Percentiles rank a stretch among this genome's conserved stretches.
Evolutionary conservation across 2,888 invertebrate species (phyloP).

Genomic region (Sphecodes monilicornis): DNA sequence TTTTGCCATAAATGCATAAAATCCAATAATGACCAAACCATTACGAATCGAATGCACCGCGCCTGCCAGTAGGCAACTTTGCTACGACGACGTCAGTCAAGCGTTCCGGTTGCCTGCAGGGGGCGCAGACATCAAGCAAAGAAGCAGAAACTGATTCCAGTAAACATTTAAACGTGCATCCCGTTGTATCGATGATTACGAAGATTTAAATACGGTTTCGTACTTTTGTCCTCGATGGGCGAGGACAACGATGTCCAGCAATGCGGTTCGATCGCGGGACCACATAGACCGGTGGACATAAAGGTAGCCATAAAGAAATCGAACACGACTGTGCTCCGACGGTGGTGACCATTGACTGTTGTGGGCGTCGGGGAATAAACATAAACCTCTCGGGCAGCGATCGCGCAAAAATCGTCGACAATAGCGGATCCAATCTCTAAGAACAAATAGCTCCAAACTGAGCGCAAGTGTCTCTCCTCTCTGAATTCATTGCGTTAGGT

Average conservation of each 20-base stretch:
- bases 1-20: too few relatives aligned
- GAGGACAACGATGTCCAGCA: background rate
- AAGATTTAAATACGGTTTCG: background rate
- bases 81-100: background rate
- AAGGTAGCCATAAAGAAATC: conserved; percentile 59
- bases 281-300: conserved; percentile 41
- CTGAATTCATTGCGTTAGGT: background rate
- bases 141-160: background rate
- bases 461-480: conserved; percentile 51
- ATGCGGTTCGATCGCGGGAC: conserved; percentile 14
- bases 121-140: background rate
- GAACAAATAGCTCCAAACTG: conserved; percentile 57
- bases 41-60: background rate
- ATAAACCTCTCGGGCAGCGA: conserved; percentile 57
- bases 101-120: conserved; percentile 5
- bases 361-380: conserved; percentile 63
- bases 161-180: background rate
- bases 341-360: conserved; percentile 29
- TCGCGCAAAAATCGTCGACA: conserved; percentile 58
- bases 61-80: conserved; percentile 36
- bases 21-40: background rate
- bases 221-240: conserved; percentile 4
- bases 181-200: conserved; percentile 3
- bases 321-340: conserved; percentile 40
- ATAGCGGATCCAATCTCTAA: conserved; percentile 53